A percentile compares a stretch with the other conserved stretches of the same genome.
Evolutionary conservation across 2,797 vertebrate genomes (phyloP).

Genomic region (Sciurus carolinensis): DNA sequence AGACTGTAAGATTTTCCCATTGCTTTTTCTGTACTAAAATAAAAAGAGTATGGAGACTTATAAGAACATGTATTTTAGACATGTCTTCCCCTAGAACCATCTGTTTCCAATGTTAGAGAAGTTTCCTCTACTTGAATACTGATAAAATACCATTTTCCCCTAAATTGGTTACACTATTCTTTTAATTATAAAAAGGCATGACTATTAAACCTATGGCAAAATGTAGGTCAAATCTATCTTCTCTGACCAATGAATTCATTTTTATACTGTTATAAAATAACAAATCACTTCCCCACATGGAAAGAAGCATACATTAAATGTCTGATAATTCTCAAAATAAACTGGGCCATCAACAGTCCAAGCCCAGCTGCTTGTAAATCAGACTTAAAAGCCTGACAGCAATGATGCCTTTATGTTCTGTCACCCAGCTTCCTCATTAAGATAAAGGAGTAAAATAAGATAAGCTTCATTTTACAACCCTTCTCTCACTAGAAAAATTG

Average conservation of each 20-base stretch:
- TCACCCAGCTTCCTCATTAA: neutral
- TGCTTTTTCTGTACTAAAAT: neutral
- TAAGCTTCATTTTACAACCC: neutral
- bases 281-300: conserved; percentile 20
- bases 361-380: neutral
- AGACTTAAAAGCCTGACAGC: conserved; percentile 24
- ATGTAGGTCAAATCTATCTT: conserved; percentile 12
- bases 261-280: conserved; percentile 34
- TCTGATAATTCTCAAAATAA: conserved; percentile 68
- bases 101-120: neutral
- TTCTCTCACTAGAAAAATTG: conserved; percentile 56
- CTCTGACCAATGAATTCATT: neutral
- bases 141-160: neutral
- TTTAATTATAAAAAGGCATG: conserved; percentile 65
- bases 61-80: neutral
- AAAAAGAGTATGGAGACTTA: neutral
- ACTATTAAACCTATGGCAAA: conserved; percentile 54
- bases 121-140: conserved; percentile 45
- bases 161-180: neutral
- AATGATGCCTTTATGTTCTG: conserved; percentile 55
- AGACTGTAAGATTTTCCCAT: neutral
- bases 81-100: neutral
- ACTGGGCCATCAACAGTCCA: conserved; percentile 47
- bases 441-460: conserved; percentile 52
- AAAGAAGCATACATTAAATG: conserved; percentile 28